Evolutionary conservation across 2,888 invertebrate species (phyloP).

Genomic region (Volucella bombylans): DNA sequence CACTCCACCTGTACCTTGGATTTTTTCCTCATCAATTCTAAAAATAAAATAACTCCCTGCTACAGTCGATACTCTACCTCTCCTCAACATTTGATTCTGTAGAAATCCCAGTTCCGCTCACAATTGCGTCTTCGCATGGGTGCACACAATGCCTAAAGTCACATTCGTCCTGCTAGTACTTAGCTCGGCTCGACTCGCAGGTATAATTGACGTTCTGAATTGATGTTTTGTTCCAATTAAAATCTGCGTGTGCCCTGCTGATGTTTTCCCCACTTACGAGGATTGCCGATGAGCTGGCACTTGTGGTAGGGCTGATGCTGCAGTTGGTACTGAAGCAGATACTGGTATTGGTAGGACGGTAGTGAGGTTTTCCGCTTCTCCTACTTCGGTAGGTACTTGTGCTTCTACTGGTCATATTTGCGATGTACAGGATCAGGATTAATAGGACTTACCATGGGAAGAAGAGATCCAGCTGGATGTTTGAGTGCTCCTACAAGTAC

Average conservation of each 20-base stretch:
- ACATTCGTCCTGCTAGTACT: conserved; percentile 69
- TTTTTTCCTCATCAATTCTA: conserved; percentile 27
- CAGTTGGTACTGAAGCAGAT: too few species aligned
- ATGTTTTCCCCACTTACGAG: conserved; percentile 59
- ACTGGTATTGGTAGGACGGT: conserved; percentile 5
- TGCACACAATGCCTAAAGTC: conserved; percentile 43
- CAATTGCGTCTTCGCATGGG: conserved; percentile 5
- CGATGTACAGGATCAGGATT: conserved; percentile 42
- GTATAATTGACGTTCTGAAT: conserved; percentile 70
- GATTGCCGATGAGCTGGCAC: too few species aligned
- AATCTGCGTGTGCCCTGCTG: conserved; percentile 69
- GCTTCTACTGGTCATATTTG: conserved; percentile 48
- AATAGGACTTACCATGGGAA: conserved; percentile 22
- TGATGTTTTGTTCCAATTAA: conserved; percentile 74
- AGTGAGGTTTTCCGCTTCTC: conserved; percentile 18
- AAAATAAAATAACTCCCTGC: conserved; percentile 41
- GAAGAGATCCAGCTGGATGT: background rate
- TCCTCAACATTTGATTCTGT: too few species aligned
- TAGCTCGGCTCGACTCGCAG: too few species aligned
- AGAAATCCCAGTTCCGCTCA: conserved; percentile 25
- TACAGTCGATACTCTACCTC: conserved; percentile 3
- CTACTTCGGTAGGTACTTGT: background rate
- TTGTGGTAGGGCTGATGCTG: too few species aligned
- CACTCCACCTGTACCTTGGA: conserved; percentile 2
- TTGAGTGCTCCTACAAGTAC: too few species aligned